phyloP scores from a whole-genome alignment of 2,888 invertebrate species.

The Deilephila elpenor region DNA sequence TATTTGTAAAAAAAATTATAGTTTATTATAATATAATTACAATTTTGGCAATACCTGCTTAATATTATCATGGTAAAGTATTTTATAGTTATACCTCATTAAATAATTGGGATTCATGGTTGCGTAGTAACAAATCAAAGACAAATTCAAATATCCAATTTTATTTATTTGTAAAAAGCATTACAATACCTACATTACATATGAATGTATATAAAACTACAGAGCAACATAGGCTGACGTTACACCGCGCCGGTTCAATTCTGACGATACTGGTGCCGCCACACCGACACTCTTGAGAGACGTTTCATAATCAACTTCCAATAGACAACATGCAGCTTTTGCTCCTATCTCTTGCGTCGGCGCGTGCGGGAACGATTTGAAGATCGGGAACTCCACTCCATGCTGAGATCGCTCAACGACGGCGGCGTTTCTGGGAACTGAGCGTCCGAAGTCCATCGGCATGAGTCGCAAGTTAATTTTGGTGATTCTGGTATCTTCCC shows the following conservation, averaged over 20 bases:
- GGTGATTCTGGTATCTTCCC: slow-evolving; percentile 64
- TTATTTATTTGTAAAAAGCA: slow-evolving; percentile 17
- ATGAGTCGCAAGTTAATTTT: slow-evolving; percentile 71
- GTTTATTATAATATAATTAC: too few relatives aligned
- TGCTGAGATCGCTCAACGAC: slow-evolving; percentile 74
- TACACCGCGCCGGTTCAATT: slow-evolving; percentile 32
- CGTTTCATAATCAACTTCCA: slow-evolving; percentile 44
- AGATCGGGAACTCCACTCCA: slow-evolving; percentile 77
- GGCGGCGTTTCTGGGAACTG: slow-evolving; percentile 80
- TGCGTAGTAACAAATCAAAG: background rate
- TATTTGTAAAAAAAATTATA: too few relatives aligned
- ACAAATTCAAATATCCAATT: background rate
- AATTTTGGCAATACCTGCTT: too few relatives aligned
- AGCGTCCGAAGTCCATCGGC: slow-evolving; percentile 79
- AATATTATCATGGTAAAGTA: too few relatives aligned
- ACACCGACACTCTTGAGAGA: slow-evolving; percentile 35
- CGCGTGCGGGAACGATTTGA: slow-evolving; percentile 67
- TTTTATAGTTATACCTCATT: background rate
- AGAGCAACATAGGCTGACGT: slow-evolving; percentile 23
- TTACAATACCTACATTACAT: slow-evolving; percentile 15
- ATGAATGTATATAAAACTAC: slow-evolving; percentile 9
- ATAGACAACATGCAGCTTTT: slow-evolving; percentile 38
- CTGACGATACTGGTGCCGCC: slow-evolving; percentile 23
- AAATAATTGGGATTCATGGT: background rate
- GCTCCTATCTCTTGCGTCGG: slow-evolving; percentile 71